phyloP scores from a whole-genome alignment of 2,113 vertebrate species.

The Brachionichthys hirsutus region DNA sequence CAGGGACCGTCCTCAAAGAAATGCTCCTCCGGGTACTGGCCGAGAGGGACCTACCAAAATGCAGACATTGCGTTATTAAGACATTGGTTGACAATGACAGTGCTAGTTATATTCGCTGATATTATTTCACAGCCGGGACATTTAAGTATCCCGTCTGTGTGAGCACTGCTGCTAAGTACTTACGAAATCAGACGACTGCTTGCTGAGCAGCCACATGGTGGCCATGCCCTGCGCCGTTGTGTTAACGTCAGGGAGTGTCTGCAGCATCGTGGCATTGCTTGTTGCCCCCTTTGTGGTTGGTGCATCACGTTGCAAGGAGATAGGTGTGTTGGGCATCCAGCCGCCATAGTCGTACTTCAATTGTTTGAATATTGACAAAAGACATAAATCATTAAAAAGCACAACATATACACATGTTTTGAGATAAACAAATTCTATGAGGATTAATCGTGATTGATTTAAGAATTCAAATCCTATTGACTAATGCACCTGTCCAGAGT shows the following conservation, averaged over 20 bases:
- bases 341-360: conserved; percentile 62
- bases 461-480: too few species aligned
- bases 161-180: conserved; percentile 1
- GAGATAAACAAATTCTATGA: too few species aligned
- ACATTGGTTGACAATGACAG: too few species aligned
- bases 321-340: conserved; percentile 68
- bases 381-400: too few species aligned
- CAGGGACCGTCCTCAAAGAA: conserved; percentile 30
- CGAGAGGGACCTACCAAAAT: conserved; percentile 35
- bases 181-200: conserved; percentile 58
- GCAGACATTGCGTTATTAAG: too few species aligned
- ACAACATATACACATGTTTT: too few species aligned
- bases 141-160: too few species aligned
- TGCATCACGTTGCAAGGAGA: conserved; percentile 52
- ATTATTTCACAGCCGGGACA: too few species aligned
- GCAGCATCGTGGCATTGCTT: conserved; percentile 36
- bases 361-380: not conserved
- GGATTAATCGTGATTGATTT: too few species aligned
- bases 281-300: conserved; percentile 57
- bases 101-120: too few species aligned
- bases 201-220: conserved; percentile 54
- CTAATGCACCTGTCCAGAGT: conserved; percentile 62
- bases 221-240: conserved; percentile 41
- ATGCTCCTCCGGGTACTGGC: conserved; percentile 23
- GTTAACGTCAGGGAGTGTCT: conserved; percentile 41